These are phyloP conservation scores for Fregata magnificens DNA, from an alignment of 2,113 vertebrate genomes.

Conservation along the genomic window DNA sequence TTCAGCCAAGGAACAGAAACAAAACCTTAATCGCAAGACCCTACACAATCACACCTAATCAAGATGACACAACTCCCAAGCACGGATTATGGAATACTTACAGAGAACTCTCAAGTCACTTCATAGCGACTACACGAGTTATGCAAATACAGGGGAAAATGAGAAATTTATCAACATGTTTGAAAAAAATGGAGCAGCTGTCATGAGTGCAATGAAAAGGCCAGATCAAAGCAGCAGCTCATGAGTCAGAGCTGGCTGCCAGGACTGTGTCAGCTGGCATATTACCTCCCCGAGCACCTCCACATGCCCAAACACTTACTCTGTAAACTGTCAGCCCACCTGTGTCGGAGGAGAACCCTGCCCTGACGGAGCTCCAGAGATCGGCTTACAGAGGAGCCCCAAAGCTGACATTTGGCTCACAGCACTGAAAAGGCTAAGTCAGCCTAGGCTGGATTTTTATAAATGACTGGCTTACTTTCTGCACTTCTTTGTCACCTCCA, in stretches of 20 bases:
- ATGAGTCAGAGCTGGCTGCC: conserved; percentile 16
- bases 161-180: conserved; percentile 34
- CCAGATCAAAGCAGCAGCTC: conserved; percentile 44
- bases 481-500: conserved; percentile 25
- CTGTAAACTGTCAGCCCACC: conserved; percentile 46
- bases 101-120: conserved; percentile 16
- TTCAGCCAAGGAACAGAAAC: not conserved
- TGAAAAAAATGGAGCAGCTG: not conserved
- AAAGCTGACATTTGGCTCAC: not conserved
- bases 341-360: not conserved
- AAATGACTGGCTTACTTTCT: conserved; percentile 4
- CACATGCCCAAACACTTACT: conserved; percentile 30
- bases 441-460: not conserved
- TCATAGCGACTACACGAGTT: not conserved
- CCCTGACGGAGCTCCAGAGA: conserved; percentile 2
- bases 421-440: not conserved
- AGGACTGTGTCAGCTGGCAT: conserved; percentile 13
- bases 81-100: not conserved
- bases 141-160: conserved; percentile 6
- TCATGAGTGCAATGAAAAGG: not conserved
- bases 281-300: conserved; percentile 1
- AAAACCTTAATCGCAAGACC: not conserved
- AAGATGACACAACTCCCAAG: conserved; percentile 46
- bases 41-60: not conserved
- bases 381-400: not conserved